Evolutionary conservation across 92 coral and sea anemone genomes (phyloP), one percentile per base, ranked within the genome.

Genomic region (Nematostella vectensis): DNA sequence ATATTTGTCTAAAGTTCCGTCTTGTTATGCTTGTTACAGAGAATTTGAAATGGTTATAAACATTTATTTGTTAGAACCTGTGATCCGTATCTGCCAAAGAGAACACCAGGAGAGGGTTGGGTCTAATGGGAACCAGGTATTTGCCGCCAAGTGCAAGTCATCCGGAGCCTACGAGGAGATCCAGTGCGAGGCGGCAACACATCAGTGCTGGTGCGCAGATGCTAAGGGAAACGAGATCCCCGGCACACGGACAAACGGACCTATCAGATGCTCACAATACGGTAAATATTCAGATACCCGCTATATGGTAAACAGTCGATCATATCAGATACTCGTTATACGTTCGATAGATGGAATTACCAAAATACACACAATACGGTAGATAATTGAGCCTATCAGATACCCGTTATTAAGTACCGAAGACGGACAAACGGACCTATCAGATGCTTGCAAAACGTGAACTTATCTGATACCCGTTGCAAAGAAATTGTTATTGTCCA

Each of bases 121-220:
- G 47, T 16, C 59, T 4, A 63, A 65, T 8, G 62, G 69, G 1
- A 77, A 79, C 28, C 83, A 79, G 25, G 87, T 75, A 25, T 44
- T 68, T 51, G 65, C 79, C 18, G 78, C 97, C n/a, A 82, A 65
- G 48, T 89, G 97, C 52, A 76, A 81, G 51, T 54, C 72, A 15
- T 25, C 72, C 39, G 97, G 97, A 2, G 55, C 42, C 10, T 89
- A 54, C 30, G 91, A 85, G 25, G 87, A 70, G 65, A 63, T 77
- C 48, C 97, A 89, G 68, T 89, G 97, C 25, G 75, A 85, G 37
- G 54, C 61, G 22, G 65, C 80, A 12, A 69, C 74, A 29, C 68
- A 65, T 47, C 72, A 62, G 31, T 89, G 97, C 28, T 85, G 97
- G 97, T 89, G 97, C 49, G 77, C 72, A 39, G 87, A 85, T 58